These are phyloP conservation scores for Heliconius hewitsoni DNA, from an alignment of 1,140 invertebrate species.

Conservation along the genomic window DNA sequence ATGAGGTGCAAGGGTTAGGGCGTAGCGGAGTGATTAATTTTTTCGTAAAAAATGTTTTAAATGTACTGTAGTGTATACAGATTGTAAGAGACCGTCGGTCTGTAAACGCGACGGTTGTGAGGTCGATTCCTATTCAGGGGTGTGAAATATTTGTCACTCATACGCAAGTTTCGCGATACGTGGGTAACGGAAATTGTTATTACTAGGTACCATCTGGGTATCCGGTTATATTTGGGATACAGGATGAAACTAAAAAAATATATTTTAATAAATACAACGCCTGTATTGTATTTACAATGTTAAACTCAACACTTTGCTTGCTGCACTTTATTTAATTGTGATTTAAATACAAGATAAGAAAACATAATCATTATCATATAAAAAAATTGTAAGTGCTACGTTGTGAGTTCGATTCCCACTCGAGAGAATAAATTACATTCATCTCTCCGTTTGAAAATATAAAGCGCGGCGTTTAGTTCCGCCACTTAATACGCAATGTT, in stretches of 20 bases:
- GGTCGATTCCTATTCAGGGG: not conserved
- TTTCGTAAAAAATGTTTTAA: not conserved
- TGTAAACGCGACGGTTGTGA: not conserved
- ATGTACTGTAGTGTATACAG: not conserved
- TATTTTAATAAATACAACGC: not conserved
- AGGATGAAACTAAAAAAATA: not conserved
- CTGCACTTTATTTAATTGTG: slow-evolving; percentile 2
- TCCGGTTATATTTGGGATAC: not conserved
- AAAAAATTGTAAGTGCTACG: too few species aligned
- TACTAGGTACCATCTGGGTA: not conserved
- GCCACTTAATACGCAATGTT: too few species aligned
- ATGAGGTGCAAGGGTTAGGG: not conserved
- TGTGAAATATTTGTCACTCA: not conserved
- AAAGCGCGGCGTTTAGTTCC: too few species aligned
- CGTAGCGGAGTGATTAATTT: not conserved
- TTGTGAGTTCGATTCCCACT: too few species aligned
- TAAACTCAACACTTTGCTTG: not conserved
- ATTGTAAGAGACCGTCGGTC: too few species aligned
- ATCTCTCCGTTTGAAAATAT: too few species aligned
- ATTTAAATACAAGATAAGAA: not conserved
- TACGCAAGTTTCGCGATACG: not conserved
- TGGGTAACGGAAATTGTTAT: not conserved
- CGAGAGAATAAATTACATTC: too few species aligned
- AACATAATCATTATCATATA: not conserved
- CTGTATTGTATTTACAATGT: not conserved